Evolutionary conservation across 2,113 vertebrate species (phyloP), one percentile per base, ranked within the genome.

Genomic region (Electrona antarctica): DNA sequence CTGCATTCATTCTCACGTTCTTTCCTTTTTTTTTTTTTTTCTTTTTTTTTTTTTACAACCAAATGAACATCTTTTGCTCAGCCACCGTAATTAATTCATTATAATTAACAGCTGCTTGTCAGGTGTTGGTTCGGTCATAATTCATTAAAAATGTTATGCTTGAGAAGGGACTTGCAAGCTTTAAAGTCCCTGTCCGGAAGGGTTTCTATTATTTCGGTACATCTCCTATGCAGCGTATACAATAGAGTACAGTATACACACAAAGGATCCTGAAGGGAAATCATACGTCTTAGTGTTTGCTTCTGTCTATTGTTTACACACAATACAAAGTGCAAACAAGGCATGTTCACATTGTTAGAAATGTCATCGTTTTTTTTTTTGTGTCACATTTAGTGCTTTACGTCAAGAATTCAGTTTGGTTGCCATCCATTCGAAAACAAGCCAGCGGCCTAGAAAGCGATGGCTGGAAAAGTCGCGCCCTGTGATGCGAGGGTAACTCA

Each of bases 351-450:
- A 6, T 14, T 54, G n/a, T 61, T 33, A 33, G 29, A 33, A 41
- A 6, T 4, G 0, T 48, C 10, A 46, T 64, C 12, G 8, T 8
- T 4, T 48, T 48, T 1, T 29, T 4, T 67, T 46, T 5, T 67
- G 29, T 6, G 10, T 63, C 47, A 59, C 60, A 28, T 10, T 10
- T 13, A 6, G 15, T 56, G 7, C 8, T 1, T 33, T 6, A 15
- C 63, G 60, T 49, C 62, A 28, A 62, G 46, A 60, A 14, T 61
- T 74, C 8, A 47, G 4, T 57, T 29, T 2, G 21, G 21, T 21
- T 21, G 21, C 21, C 28, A 28, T 69, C 78, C n/a, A 11, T 71
- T 74, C 68, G 47, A 52, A 28, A 51, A 59, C 46, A 41, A 41
- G 33, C 33, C 33, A 41, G 33, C 5, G 33, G 33, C 33, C 33